These are phyloP conservation scores for Butastur rufipennis DNA, from an alignment of 2,113 vertebrate species.

Conservation along the genomic window DNA sequence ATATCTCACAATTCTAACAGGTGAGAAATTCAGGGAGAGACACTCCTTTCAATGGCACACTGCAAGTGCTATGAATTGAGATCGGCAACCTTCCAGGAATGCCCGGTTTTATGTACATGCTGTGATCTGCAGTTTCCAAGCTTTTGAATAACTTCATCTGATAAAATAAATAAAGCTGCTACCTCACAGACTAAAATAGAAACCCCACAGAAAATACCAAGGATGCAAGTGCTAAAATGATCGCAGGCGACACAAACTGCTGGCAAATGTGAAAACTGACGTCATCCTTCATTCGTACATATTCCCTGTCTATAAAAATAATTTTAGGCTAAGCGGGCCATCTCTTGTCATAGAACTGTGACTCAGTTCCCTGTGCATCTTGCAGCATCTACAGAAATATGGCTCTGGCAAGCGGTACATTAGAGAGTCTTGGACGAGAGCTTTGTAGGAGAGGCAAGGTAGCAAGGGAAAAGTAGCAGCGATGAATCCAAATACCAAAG, in stretches of 20 bases:
- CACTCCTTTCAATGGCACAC: background rate
- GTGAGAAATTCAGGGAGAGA: background rate
- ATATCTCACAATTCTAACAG: background rate
- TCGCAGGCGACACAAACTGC: background rate
- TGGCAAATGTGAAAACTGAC: background rate
- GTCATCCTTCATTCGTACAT: background rate
- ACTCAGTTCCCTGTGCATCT: background rate
- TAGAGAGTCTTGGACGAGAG: background rate
- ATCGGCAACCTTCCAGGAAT: background rate
- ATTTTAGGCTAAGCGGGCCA: background rate
- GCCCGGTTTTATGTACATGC: background rate
- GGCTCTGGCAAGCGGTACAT: fast-evolving
- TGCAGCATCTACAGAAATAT: background rate
- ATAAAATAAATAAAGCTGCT: background rate
- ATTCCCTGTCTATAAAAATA: background rate
- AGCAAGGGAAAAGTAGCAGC: background rate
- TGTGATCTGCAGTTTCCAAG: background rate
- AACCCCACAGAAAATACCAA: background rate
- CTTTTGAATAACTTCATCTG: background rate
- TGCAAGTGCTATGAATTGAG: background rate
- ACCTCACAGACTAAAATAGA: background rate
- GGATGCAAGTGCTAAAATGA: background rate
- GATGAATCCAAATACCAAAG: background rate
- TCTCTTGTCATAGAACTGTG: background rate
- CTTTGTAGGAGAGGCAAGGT: background rate